phyloP scores from a whole-genome alignment of 2,888 invertebrate genomes.

The Fissipunctia ypsillon region DNA sequence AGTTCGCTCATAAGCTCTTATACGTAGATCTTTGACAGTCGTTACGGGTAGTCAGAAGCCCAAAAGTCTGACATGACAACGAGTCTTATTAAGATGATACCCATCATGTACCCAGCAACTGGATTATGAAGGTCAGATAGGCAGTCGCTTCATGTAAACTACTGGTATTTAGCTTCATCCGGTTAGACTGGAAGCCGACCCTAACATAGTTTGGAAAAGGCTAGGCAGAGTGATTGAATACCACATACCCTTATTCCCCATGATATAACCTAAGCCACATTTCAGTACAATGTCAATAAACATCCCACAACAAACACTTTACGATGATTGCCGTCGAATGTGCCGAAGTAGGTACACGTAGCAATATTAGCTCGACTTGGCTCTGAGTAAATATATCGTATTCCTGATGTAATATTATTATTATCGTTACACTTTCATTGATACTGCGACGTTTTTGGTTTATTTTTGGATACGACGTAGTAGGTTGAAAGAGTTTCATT shows the following conservation, averaged over 20 bases:
- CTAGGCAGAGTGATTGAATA: not conserved
- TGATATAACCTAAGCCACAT: constrained; percentile 9
- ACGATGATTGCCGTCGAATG: constrained; percentile 46
- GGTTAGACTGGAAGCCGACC: not conserved
- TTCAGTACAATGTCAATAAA: constrained; percentile 25
- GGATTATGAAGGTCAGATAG: not conserved
- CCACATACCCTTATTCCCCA: not conserved
- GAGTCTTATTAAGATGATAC: not conserved
- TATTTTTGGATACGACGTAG: not conserved
- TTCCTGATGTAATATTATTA: constrained; percentile 48
- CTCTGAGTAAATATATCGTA: constrained; percentile 44
- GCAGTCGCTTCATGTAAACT: not conserved
- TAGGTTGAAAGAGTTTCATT: not conserved
- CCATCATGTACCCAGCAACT: not conserved
- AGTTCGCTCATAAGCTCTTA: too few species aligned
- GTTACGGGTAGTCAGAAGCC: not conserved
- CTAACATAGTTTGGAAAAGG: not conserved
- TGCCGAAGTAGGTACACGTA: not conserved
- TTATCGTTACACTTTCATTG: constrained; percentile 24
- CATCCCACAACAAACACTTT: constrained; percentile 34
- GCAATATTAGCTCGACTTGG: constrained; percentile 14
- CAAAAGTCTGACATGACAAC: not conserved
- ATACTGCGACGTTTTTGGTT: constrained; percentile 23
- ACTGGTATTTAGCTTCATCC: not conserved
- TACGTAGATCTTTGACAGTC: not conserved